Evolutionary conservation across 2,113 vertebrate genomes (phyloP), one percentile per base, ranked within the genome.

Genomic region (Saccopteryx bilineata): DNA sequence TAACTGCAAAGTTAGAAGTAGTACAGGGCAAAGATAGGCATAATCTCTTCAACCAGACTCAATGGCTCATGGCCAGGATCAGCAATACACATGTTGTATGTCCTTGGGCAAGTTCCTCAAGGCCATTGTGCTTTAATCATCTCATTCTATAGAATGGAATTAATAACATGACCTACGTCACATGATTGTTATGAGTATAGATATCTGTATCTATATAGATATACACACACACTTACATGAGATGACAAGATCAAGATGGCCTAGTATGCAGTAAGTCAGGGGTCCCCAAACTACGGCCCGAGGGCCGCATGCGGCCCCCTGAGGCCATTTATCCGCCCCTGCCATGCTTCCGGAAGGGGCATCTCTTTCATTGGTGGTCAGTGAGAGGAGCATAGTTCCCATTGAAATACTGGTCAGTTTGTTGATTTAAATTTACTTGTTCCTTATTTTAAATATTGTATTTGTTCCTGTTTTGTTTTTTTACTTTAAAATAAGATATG

Each of bases 11-110:
- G 5, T 48, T 39, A 46, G 26, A 69, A 12, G 28, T 3, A 50
- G 13, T 0, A 0, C 1, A 4, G 0, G 17, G 9, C 39, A 65
- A 56, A n/a, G 28, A 17, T 11, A 31, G 28, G 5, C 12, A n/a
- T 15, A 2, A 39, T 21, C n/a, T 82, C 72, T 90, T 23, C 82
- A 54, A 23, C 0, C 1, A 72, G 19, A n/a, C 21, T 58, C 71
- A 7, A 6, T 11, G 10, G 9, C 17, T 5, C 50, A 23, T 24
- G 56, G 68, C 23, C 63, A 84, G 5, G n/a, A 23, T 74, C n/a
- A 54, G 26, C 8, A 15, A 21, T 8, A 23, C 17, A 39, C 3
- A 61, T 5, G 1, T 24, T 81, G 11, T 71, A 56, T 85, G 65
- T 61, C 6, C 15, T 31, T 31, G 13, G 7, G 2, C 3, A 56